Base-by-base conservation (phyloP, 2,113 vertebrate species). In the Trachemys scripta region DNA sequence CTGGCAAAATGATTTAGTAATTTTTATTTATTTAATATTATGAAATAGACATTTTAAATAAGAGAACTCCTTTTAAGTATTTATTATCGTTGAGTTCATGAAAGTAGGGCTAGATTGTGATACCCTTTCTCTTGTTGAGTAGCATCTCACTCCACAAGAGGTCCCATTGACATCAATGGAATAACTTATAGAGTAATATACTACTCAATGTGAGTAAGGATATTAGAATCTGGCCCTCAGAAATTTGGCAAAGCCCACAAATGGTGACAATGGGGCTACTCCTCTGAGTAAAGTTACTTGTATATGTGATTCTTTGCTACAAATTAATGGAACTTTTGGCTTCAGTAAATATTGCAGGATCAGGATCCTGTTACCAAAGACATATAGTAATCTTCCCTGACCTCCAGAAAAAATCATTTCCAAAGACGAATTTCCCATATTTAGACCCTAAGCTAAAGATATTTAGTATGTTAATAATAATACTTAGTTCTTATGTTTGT, bases 41-140 rank as follows among this genome's bases (percentile, higher is more conserved):
- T 91, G 82, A 94, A 94, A 97, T 95, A 85, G 92, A 95, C 93
- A 94, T 97, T 97, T 97, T 96, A 92, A 97, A 97, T 97, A 97
- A 97, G 89, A 72, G 17, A 87, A 76, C 76, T 87, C 92, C 88
- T 96, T 95, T 96, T 97, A 97, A 96, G 96, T 93, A 85, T 97
- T 97, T 96, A 97, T 97, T 97, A 97, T 96, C 96, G 94, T 96
- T 96, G 97, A 97, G 96, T 97, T 97, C 97, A 94, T 92, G 90
- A 51, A 94, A 94, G 84, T 54, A 92, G 88, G 91, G 95, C 92
- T 95, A 97, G 93, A 97, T 96, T 96, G 95, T 97, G 95, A 95
- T 97, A 97, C 19, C 88, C 85, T 94, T 97, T 94, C 91, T 97
- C 92, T 97, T 96, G 96, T 97, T 95, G 97, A 96, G 81, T 92